Percentiles rank a stretch among this genome's conserved stretches.
These are phyloP conservation scores for Drosophila tristis DNA, from an alignment of 1,140 invertebrate species.

Conservation along the genomic window DNA sequence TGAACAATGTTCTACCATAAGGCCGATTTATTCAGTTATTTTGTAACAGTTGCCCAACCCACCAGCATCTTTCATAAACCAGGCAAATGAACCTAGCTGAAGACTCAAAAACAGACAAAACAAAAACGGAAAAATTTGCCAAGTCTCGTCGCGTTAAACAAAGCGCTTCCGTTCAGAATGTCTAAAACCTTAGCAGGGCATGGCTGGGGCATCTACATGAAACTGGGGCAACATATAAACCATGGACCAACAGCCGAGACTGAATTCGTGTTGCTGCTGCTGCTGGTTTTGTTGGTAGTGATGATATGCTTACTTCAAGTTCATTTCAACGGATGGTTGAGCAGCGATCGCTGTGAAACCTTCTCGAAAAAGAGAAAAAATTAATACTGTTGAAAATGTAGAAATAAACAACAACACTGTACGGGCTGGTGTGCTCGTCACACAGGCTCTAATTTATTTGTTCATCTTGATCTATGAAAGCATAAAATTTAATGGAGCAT, in stretches of 20 bases:
- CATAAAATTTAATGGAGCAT: constrained; percentile 70
- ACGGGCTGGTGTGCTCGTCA: constrained; percentile 27
- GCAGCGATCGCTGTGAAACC: constrained; percentile 35
- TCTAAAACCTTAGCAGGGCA: constrained; percentile 37
- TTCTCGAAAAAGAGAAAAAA: constrained; percentile 32
- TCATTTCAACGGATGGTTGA: constrained; percentile 69
- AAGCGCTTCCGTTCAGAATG: constrained; percentile 68
- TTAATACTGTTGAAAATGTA: constrained; percentile 20
- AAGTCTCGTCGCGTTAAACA: constrained; percentile 65
- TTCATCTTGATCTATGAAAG: constrained; percentile 73
- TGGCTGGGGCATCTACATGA: constrained; percentile 25
- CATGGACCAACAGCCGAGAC: constrained; percentile 42
- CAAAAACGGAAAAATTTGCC: constrained; percentile 33
- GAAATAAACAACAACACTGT: constrained; percentile 28
- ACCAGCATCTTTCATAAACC: constrained; percentile 42
- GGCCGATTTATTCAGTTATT: constrained; percentile 52
- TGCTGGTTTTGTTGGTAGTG: too few species aligned
- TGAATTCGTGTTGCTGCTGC: constrained; percentile 18
- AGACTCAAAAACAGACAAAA: constrained; percentile 24
- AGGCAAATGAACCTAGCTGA: constrained; percentile 17
- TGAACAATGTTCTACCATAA: constrained; percentile 45
- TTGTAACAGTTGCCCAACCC: constrained; percentile 55
- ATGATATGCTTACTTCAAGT: constrained; percentile 42
- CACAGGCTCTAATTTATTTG: constrained; percentile 65
- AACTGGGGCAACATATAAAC: constrained; percentile 62